Evolutionary conservation across 2,888 invertebrate species (phyloP), one percentile per base, ranked within the genome.

Genomic region (Liodrosophila aerea): DNA sequence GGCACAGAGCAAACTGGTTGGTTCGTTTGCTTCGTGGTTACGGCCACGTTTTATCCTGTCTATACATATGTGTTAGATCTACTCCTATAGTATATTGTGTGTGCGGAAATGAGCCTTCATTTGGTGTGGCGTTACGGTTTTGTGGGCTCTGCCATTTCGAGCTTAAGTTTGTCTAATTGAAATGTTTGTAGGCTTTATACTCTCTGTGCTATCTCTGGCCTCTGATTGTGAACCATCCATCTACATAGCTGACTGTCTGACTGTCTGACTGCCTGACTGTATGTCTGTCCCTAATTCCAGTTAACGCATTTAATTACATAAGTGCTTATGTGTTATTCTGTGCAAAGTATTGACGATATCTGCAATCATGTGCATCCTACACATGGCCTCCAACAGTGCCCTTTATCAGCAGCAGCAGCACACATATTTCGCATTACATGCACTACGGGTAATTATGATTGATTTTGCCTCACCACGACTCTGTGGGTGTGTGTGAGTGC

Each of bases 251-350:
- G 8, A 31, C 12, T 22, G 1, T 16, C 36, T 13, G 1, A 7
- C 46, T 36, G 13, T 46, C 52, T 27, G 9, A 8, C 40, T 36
- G 34, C 39, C 41, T 22, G 16, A 18, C 45, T 31, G 61, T n/a
- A 33, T 13, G 34, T 31, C 36, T 29, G 36, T 1, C 50, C 40
- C 61, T 69, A 62, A 75, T 73, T 67, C 37, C 65, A 58, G 75
- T 62, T 64, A 84, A 76, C 65, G 83, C 71, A 78, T 83, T 82
- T 85, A 82, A 85, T 82, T 85, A 82, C 85, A 85, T 83, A 83
- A 85, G 85, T 85, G 76, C 83, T 73, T 63, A 78, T 82, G 80
- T 66, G 71, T 78, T 75, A 73, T 76, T 64, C 64, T 59, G 52
- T 59, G 61, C 53, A 50, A 68, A 66, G 47, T 74, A 71, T 68